A percentile compares a stretch with the other conserved stretches of the same genome.
Conservation (phyloP, 2,113 vertebrate species). For the Cygnus buccinator region DNA sequence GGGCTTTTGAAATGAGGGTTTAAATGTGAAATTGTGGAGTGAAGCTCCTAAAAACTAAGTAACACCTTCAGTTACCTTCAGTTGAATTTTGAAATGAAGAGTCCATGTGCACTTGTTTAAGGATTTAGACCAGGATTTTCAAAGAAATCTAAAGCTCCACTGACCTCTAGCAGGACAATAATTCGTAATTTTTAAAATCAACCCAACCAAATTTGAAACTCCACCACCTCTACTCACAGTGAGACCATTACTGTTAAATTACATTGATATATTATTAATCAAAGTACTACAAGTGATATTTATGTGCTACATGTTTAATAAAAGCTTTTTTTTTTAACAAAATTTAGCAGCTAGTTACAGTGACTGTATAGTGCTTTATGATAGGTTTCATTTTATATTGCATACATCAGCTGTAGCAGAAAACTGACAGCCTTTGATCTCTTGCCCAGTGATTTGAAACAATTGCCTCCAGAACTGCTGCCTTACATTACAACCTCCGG, state of each 20-base stretch:
- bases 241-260: background rate
- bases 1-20: background rate
- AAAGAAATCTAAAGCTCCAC: background rate
- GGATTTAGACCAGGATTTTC: background rate
- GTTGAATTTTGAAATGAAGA: background rate
- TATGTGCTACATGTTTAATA: background rate
- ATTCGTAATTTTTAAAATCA: background rate
- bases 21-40: background rate
- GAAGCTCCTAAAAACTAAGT: background rate
- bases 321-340: background rate
- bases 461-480: background rate
- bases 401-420: background rate
- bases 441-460: background rate
- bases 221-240: background rate
- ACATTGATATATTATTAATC: background rate
- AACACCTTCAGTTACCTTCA: background rate
- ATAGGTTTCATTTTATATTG: background rate
- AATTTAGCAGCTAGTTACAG: background rate
- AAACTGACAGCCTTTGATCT: background rate
- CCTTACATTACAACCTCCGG: background rate
- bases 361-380: background rate
- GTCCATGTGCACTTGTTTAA: accelerated
- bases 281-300: background rate
- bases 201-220: background rate
- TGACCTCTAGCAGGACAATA: background rate